phyloP scores from a whole-genome alignment of 2,113 vertebrate species.

The Mirza zaza region DNA sequence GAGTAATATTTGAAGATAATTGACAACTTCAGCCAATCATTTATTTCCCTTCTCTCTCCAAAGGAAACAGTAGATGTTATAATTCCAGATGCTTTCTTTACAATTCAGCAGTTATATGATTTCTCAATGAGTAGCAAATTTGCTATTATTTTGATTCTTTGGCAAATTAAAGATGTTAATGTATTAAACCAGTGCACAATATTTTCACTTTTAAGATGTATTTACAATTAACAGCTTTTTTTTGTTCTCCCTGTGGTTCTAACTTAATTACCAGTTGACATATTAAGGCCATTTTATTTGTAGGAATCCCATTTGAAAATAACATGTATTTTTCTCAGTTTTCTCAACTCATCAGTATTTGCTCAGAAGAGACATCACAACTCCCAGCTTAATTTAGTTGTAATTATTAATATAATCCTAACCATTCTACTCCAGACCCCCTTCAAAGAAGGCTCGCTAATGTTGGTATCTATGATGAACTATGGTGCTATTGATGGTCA shows the following conservation, averaged over 20 bases:
- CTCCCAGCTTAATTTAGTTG: not conserved
- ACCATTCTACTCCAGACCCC: not conserved
- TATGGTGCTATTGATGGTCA: accelerated
- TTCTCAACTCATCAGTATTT: not conserved
- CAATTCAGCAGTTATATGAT: not conserved
- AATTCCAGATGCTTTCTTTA: slow-evolving; percentile 10
- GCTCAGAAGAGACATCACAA: not conserved
- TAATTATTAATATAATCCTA: not conserved
- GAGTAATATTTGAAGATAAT: not conserved
- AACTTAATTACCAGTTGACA: not conserved
- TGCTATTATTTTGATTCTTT: not conserved
- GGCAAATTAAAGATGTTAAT: not conserved
- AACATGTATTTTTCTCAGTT: not conserved
- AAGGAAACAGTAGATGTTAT: slow-evolving; percentile 38
- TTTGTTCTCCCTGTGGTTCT: not conserved
- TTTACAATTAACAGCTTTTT: not conserved
- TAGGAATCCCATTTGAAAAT: not conserved
- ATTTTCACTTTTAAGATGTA: slow-evolving; percentile 17
- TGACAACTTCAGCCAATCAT: not conserved
- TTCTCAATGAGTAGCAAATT: not conserved
- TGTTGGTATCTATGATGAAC: not conserved
- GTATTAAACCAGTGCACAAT: not conserved
- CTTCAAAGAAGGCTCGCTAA: not conserved
- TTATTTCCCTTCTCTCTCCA: not conserved
- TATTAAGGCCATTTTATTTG: not conserved